These are phyloP conservation scores for Ectemnius continuus DNA, from an alignment of 2,888 invertebrate species.

Conservation along the genomic window DNA sequence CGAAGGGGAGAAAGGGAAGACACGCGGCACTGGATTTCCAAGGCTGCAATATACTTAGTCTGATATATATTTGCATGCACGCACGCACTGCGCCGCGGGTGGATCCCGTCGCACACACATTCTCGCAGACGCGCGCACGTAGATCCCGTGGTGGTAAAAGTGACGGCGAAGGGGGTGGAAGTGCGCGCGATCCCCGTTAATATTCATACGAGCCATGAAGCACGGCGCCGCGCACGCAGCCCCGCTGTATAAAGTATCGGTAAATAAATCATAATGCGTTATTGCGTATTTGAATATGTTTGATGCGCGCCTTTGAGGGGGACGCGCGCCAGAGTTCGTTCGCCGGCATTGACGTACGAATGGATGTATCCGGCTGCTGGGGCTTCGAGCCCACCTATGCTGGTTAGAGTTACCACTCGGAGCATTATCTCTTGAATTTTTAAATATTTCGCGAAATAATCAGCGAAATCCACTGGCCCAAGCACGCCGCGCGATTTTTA, in stretches of 20 bases:
- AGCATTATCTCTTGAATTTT: no score
- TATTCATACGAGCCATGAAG: constrained; percentile 71
- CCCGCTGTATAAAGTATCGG: constrained; percentile 66
- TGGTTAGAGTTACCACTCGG: no score
- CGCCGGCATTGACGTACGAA: no score
- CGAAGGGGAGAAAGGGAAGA: constrained; percentile 35
- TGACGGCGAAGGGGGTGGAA: constrained; percentile 28
- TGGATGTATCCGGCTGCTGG: no score
- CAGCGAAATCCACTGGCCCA: no score
- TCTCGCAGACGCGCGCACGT: constrained; percentile 38
- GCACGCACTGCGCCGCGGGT: constrained; percentile 57
- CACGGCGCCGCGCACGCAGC: constrained; percentile 53
- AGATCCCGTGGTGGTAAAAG: constrained; percentile 17
- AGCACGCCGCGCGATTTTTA: no score
- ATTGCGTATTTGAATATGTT: constrained; percentile 74
- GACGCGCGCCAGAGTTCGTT: constrained; percentile 17
- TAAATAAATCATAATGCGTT: constrained; percentile 73
- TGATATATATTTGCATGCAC: constrained; percentile 59
- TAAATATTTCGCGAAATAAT: no score
- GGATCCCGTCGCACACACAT: no score
- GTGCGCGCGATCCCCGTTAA: constrained; percentile 63
- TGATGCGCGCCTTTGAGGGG: constrained; percentile 57
- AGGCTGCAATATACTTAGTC: constrained; percentile 66
- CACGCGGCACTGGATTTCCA: constrained; percentile 61
- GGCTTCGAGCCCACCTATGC: no score